phyloP scores from a whole-genome alignment of 2,888 invertebrate species.

The Byasa hedistus region DNA sequence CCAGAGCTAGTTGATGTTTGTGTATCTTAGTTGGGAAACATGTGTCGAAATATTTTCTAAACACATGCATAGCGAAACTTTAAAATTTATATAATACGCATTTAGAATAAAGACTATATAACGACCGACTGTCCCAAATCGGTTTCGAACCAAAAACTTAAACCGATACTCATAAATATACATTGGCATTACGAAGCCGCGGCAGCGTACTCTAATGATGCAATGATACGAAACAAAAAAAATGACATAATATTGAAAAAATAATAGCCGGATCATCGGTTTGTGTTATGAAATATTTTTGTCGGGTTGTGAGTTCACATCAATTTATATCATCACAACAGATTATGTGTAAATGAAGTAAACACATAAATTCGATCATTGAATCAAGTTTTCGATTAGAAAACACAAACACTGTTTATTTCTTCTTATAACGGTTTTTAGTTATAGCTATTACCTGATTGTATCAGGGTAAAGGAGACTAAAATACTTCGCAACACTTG shows the following conservation, averaged over 20 bases:
- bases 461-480: too few relatives aligned
- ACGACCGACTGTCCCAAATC: conserved; percentile 29
- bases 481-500: too few relatives aligned
- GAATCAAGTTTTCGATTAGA: too few relatives aligned
- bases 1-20: too few relatives aligned
- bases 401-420: too few relatives aligned
- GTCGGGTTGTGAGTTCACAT: not conserved
- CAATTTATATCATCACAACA: too few relatives aligned
- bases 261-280: not conserved
- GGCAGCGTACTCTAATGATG: conserved; percentile 9
- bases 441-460: too few relatives aligned
- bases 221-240: conserved; percentile 9
- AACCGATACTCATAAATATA: conserved; percentile 33
- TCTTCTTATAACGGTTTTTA: too few relatives aligned
- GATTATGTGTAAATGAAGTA: too few relatives aligned
- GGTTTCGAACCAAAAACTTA: conserved; percentile 29
- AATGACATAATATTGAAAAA: conserved; percentile 9
- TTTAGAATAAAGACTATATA: conserved; percentile 22
- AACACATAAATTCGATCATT: too few relatives aligned
- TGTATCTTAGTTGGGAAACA: not conserved
- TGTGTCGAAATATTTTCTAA: not conserved
- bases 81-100: conserved; percentile 17
- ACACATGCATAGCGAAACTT: not conserved
- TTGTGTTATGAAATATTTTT: conserved; percentile 3
- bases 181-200: conserved; percentile 19